A percentile compares a stretch with the other conserved stretches of the same genome.
Conservation (phyloP, 2,113 vertebrate genomes). For the Meles meles region DNA sequence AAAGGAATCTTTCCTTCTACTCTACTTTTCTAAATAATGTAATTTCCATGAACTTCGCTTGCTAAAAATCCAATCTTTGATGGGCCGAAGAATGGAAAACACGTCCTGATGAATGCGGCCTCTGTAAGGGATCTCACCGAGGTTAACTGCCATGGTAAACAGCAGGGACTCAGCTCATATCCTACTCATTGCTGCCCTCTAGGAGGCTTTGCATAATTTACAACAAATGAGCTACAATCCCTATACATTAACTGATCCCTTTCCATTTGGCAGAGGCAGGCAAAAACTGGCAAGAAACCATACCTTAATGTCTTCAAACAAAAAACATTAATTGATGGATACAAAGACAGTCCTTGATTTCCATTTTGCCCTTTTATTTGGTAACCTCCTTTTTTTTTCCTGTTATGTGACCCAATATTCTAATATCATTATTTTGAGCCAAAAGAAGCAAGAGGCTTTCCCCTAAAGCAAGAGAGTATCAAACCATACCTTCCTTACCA, state of each 20-base stretch:
- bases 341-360: not conserved
- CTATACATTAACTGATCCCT: not conserved
- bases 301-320: not conserved
- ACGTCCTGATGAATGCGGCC: conserved; percentile 43
- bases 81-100: conserved; percentile 43
- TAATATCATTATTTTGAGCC: not conserved
- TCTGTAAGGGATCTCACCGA: conserved; percentile 50
- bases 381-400: conserved; percentile 21
- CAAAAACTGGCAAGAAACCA: not conserved
- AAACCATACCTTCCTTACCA: not conserved
- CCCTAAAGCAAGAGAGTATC: not conserved
- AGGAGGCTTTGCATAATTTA: conserved; percentile 3
- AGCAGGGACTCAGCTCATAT: not conserved
- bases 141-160: not conserved
- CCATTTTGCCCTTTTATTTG: not conserved
- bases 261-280: not conserved
- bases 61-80: conserved; percentile 14
- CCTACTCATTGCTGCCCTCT: conserved; percentile 71
- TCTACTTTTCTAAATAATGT: conserved; percentile 30
- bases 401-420: not conserved
- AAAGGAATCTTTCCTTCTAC: conserved; percentile 19
- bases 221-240: not conserved
- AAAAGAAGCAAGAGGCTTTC: not conserved
- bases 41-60: conserved; percentile 54
- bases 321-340: not conserved